These are phyloP conservation scores for Cyanoderma ruficeps DNA, from an alignment of 2,113 vertebrate species.

Conservation along the genomic window DNA sequence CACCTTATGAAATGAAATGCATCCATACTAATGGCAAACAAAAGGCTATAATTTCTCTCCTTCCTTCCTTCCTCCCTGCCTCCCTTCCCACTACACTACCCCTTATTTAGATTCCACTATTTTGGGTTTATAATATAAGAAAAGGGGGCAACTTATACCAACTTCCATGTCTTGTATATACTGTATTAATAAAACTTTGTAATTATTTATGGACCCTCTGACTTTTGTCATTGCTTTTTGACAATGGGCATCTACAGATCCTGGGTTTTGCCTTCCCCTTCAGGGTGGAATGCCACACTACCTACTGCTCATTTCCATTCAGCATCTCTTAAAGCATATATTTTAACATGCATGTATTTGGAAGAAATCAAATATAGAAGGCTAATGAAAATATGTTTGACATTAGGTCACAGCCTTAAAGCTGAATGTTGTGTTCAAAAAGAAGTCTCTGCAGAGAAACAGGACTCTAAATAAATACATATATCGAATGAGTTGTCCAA, in stretches of 20 bases:
- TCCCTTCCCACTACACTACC: neutral
- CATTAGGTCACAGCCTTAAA: neutral
- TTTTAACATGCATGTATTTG: neutral
- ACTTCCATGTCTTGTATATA: neutral
- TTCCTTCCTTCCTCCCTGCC: too few species aligned
- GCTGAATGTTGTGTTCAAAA: neutral
- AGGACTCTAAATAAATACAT: neutral
- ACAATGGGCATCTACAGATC: too few species aligned
- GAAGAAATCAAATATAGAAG: neutral
- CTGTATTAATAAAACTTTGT: neutral
- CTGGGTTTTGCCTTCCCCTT: neutral
- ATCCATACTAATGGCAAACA: neutral
- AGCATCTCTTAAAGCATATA: neutral
- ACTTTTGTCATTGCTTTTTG: rapidly evolving
- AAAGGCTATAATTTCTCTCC: neutral
- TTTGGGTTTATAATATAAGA: neutral
- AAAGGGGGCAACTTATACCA: neutral
- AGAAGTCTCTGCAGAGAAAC: neutral
- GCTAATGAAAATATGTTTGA: neutral
- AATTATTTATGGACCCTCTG: neutral
- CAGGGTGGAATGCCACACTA: neutral
- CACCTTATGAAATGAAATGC: neutral
- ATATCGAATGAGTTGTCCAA: neutral
- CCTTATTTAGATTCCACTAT: neutral
- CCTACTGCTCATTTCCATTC: neutral